A percentile compares a stretch with the other conserved stretches of the same genome.
These are phyloP conservation scores for Brachyptera risi DNA, from an alignment of 2,888 invertebrate genomes.

Conservation along the genomic window DNA sequence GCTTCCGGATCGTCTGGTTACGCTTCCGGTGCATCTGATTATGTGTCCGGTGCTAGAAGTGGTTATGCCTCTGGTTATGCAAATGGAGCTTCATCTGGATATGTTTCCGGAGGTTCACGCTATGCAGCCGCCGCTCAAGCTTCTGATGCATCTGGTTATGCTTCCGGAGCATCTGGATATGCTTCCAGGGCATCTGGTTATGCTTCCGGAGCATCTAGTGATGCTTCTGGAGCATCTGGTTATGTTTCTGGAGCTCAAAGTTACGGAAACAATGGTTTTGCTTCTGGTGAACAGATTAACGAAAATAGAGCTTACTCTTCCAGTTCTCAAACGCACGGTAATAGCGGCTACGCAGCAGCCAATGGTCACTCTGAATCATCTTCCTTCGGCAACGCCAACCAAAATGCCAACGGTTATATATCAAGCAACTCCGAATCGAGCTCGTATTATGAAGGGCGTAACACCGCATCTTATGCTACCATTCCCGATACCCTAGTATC, in stretches of 20 bases:
- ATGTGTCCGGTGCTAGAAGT: slow-evolving; percentile 43
- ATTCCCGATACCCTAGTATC: slow-evolving; percentile 41
- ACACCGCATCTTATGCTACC: slow-evolving; percentile 39
- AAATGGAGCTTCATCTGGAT: slow-evolving; percentile 48
- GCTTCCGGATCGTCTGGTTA: slow-evolving; percentile 11
- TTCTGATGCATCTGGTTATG: too few species aligned
- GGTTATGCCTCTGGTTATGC: slow-evolving; percentile 6
- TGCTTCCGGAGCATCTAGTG: too few species aligned
- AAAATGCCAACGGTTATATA: too few species aligned
- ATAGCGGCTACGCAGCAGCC: slow-evolving; percentile 40
- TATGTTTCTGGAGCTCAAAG: too few species aligned
- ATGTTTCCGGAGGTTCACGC: too few species aligned
- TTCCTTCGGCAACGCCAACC: too few species aligned
- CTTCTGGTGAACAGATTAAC: too few species aligned
- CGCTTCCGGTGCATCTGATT: slow-evolving; percentile 46
- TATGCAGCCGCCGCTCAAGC: too few species aligned
- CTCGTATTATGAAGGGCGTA: slow-evolving; percentile 39
- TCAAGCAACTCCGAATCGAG: slow-evolving; percentile 1
- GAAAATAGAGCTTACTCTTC: neutral
- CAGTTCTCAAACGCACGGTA: slow-evolving; percentile 7
- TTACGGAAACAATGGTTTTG: slow-evolving; percentile 44
- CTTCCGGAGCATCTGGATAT: too few species aligned
- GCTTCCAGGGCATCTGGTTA: too few species aligned
- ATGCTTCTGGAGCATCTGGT: too few species aligned
- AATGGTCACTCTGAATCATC: too few species aligned